These are phyloP conservation scores for Bubo scandiacus DNA, from an alignment of 2,113 vertebrate species.

Conservation along the genomic window DNA sequence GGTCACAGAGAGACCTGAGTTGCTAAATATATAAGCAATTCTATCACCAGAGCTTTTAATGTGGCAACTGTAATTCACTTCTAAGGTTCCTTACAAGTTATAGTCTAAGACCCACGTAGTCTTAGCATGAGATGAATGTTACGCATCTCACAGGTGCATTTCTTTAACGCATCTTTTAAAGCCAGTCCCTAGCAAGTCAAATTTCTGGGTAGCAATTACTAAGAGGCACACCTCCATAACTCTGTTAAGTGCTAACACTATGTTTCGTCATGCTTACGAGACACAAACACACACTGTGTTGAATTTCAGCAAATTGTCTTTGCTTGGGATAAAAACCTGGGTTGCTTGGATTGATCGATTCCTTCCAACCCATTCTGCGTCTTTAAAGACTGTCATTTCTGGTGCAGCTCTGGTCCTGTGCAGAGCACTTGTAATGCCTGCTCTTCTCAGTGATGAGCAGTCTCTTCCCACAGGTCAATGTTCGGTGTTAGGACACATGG, in stretches of 20 bases:
- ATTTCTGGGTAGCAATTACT: neutral
- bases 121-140: neutral
- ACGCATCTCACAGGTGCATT: neutral
- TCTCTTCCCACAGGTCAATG: neutral
- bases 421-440: neutral
- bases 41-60: neutral
- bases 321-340: neutral
- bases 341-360: neutral
- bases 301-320: neutral
- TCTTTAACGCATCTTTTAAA: neutral
- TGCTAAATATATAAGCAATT: neutral
- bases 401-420: neutral
- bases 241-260: neutral
- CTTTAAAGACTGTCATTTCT: neutral
- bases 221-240: neutral
- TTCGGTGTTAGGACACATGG: accelerated
- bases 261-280: neutral
- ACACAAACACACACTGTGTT: neutral
- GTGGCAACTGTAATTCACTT: neutral
- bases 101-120: neutral
- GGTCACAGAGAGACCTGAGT: neutral
- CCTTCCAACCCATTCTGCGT: neutral
- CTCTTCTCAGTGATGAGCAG: neutral
- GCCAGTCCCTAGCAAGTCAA: neutral
- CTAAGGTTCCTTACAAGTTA: neutral